A percentile compares a stretch with the other conserved stretches of the same genome.
Conservation (phyloP, 2,113 vertebrate species). For the Aphelocoma coerulescens region DNA sequence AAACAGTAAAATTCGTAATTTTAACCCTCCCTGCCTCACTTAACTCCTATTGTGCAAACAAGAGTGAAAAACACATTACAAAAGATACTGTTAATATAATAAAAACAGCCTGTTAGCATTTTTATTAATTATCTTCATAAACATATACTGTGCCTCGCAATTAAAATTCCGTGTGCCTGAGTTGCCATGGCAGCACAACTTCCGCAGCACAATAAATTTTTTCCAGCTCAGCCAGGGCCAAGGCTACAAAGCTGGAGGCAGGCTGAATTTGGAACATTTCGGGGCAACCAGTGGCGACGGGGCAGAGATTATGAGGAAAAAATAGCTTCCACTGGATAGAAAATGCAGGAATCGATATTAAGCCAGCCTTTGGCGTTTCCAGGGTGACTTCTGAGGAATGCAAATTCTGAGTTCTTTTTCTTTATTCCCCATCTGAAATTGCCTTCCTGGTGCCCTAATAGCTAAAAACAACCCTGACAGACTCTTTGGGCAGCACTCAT, state of each 20-base stretch:
- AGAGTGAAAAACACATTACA: neutral
- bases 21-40: neutral
- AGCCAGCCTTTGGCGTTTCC: neutral
- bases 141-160: slow-evolving; percentile 48
- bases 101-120: neutral
- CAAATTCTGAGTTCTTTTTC: neutral
- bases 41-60: neutral
- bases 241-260: neutral
- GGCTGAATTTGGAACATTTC: neutral
- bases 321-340: neutral
- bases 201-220: slow-evolving; percentile 53
- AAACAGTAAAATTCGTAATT: neutral
- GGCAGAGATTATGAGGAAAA: neutral
- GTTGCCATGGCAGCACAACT: slow-evolving; percentile 69
- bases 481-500: slow-evolving; percentile 42
- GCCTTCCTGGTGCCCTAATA: slow-evolving; percentile 11
- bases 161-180: slow-evolving; percentile 62
- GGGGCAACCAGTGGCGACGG: neutral
- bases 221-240: slow-evolving; percentile 19
- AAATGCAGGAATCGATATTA: neutral
- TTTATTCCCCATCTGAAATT: neutral
- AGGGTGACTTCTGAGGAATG: neutral
- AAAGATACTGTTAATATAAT: neutral
- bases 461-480: slow-evolving; percentile 41
- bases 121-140: slow-evolving; percentile 60